phyloP scores from a whole-genome alignment of 2,113 vertebrate genomes.

The Accipiter virgatus region DNA sequence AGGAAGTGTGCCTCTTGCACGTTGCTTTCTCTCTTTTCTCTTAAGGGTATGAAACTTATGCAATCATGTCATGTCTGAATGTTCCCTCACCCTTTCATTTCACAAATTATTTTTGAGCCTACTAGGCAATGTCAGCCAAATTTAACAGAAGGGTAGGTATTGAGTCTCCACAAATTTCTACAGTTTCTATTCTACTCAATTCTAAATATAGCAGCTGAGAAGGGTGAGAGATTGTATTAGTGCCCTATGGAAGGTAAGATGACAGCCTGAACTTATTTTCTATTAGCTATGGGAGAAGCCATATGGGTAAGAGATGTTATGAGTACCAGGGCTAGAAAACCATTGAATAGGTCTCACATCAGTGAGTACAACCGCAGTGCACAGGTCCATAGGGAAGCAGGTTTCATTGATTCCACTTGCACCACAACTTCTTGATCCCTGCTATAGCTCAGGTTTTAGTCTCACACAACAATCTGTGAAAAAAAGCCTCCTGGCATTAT shows the following conservation, averaged over 20 bases:
- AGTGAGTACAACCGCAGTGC: not conserved
- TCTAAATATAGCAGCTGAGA: not conserved
- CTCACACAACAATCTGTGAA: not conserved
- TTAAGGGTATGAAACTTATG: not conserved
- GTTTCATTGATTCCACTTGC: not conserved
- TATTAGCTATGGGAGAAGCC: not conserved
- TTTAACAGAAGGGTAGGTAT: not conserved
- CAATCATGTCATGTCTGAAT: not conserved
- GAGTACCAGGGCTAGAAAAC: not conserved
- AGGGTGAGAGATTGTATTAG: not conserved
- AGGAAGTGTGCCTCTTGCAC: not conserved
- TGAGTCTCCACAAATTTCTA: not conserved
- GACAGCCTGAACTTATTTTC: not conserved
- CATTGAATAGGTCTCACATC: not conserved
- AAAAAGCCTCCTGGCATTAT: not conserved
- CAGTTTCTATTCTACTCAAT: not conserved
- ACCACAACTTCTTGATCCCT: not conserved
- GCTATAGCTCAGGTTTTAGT: not conserved
- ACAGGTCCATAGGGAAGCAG: not conserved
- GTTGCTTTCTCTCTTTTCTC: not conserved
- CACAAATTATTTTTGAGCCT: not conserved
- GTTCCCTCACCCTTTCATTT: not conserved
- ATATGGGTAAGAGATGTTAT: not conserved
- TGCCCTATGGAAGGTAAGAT: not conserved
- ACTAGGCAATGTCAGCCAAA: not conserved